Evolutionary conservation across 1,140 invertebrate species (phyloP).

Genomic region (Cepaea nemoralis): DNA sequence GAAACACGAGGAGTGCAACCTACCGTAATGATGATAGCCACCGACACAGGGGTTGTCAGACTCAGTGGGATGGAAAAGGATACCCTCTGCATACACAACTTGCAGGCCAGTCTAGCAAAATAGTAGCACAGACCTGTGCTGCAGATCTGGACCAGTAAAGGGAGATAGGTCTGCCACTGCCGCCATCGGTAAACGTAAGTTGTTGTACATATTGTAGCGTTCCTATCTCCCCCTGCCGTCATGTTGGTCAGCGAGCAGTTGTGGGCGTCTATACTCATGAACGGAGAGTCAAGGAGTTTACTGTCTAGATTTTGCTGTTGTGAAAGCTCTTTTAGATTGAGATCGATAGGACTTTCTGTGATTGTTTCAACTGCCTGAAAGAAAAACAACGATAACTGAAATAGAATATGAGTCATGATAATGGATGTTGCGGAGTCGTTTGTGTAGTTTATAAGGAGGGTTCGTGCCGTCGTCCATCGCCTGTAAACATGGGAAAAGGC

Average conservation of each 20-base stretch:
- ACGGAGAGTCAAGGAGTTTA: slow-evolving; percentile 21
- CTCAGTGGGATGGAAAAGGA: slow-evolving; percentile 63
- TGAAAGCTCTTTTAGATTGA: neutral
- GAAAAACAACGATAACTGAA: too few species aligned
- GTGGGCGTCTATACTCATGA: slow-evolving; percentile 36
- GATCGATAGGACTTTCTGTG: neutral
- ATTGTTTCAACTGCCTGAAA: neutral
- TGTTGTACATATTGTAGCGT: slow-evolving; percentile 48
- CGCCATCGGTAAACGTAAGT: slow-evolving; percentile 47
- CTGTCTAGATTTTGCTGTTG: neutral
- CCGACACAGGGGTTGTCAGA: slow-evolving; percentile 59
- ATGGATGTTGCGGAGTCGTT: too few species aligned
- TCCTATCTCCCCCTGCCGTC: slow-evolving; percentile 29
- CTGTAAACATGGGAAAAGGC: too few species aligned
- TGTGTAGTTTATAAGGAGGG: too few species aligned
- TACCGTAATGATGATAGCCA: slow-evolving; percentile 54
- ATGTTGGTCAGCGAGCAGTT: slow-evolving; percentile 47
- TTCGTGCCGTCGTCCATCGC: too few species aligned
- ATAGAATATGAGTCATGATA: too few species aligned
- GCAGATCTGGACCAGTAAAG: slow-evolving; percentile 53
- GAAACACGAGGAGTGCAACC: neutral
- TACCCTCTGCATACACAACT: slow-evolving; percentile 65
- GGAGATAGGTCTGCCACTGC: slow-evolving; percentile 51
- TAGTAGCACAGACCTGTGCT: slow-evolving; percentile 60
- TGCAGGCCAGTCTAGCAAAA: slow-evolving; percentile 62